Evolutionary conservation across 1,140 invertebrate genomes (phyloP), one percentile per base, ranked within the genome.

Genomic region (Drosophila persimilis): DNA sequence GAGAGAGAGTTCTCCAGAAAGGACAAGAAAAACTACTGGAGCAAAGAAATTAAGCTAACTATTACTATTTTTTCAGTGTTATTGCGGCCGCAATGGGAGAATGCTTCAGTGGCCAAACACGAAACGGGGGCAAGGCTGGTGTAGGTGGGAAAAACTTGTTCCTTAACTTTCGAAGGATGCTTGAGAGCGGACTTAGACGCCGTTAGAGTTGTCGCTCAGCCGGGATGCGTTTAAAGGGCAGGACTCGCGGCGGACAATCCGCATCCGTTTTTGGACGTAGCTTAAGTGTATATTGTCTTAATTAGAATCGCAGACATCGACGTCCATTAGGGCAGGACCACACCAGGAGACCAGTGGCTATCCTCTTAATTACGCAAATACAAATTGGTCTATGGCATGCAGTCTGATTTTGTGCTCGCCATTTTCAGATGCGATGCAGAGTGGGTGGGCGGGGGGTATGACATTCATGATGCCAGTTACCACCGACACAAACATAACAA

Each of bases 321-420:
- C 35, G 56, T 63, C 75, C 66, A 84, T 84, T 76, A 50, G 65
- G 62, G 46, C 24, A 47, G 46, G 3, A 26, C 24, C 3, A 26
- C 48, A 50, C 43, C 64, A 66, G 61, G 57, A 57, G 46, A 43
- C 50, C 61, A 80, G 61, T 53, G 64, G 48, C 50, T 57, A 44
- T 76, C 51, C 61, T 64, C 66, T 80, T 86, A 86, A 85, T 86
- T 86, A 81, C 60, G 78, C 61, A 64, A 72, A 73, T 63, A 77
- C 77, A 81, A 86, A 85, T 88, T 77, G 69, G 54, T 71, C 48
- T 57, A 70, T 71, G 46, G 77, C 77, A 81, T 81, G 77, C 78
- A 60, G 55, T 72, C 57, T 60, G 75, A 70, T 84, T 83, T 64
- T 41, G 57, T 60, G 58, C 57, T 59, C 45, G 62, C 67, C 59